Percentiles rank a stretch among this genome's conserved stretches.
Evolutionary conservation across 1,140 invertebrate species (phyloP).

Genomic region (Nasonia vitripennis): DNA sequence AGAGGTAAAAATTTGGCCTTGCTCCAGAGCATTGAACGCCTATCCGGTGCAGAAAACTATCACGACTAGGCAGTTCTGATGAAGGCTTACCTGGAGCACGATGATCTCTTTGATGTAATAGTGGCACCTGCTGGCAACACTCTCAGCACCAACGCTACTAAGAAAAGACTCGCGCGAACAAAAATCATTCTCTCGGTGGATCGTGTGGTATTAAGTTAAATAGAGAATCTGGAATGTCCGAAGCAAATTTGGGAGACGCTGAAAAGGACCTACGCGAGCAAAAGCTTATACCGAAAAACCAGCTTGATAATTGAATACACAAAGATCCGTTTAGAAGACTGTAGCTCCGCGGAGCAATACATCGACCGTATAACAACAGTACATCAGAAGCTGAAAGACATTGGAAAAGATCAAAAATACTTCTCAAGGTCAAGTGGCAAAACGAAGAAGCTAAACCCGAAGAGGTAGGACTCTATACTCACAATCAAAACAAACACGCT

Average conservation of each 20-base stretch:
- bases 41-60: too few relatives aligned
- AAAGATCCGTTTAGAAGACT: background rate
- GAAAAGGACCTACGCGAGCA: background rate
- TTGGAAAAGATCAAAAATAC: background rate
- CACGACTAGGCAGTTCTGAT: too few relatives aligned
- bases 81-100: too few relatives aligned
- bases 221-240: background rate
- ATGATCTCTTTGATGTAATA: too few relatives aligned
- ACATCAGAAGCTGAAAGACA: background rate
- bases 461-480: background rate
- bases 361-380: background rate
- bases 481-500: background rate
- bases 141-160: too few relatives aligned
- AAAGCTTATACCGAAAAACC: background rate
- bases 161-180: too few relatives aligned
- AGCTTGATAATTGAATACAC: background rate
- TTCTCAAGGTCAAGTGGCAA: background rate
- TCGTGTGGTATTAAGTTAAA: background rate
- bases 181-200: background rate
- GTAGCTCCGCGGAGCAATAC: background rate
- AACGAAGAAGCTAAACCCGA: background rate
- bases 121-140: too few relatives aligned
- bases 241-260: constrained; percentile 18
- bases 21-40: too few relatives aligned
- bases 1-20: too few relatives aligned